These are phyloP conservation scores for Sciurus niger DNA, from an alignment of 2,113 vertebrate genomes.

Conservation along the genomic window DNA sequence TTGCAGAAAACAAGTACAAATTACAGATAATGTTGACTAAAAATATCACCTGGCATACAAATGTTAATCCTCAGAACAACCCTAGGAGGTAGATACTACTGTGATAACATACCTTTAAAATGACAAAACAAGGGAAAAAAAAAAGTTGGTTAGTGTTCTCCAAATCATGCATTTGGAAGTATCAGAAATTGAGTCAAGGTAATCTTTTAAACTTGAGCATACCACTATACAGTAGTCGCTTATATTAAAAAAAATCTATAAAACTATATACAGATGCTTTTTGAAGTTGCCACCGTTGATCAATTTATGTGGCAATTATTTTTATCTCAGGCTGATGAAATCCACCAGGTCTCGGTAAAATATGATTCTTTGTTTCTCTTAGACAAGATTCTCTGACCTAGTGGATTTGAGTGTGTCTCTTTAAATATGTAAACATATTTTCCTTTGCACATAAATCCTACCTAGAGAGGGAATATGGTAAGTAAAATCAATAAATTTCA, in stretches of 20 bases:
- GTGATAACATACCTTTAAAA: neutral
- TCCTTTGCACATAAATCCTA: neutral
- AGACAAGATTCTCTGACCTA: neutral
- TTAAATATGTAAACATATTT: neutral
- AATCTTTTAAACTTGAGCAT: neutral
- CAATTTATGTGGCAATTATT: neutral
- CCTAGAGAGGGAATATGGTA: neutral
- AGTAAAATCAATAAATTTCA: neutral
- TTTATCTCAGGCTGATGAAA: neutral
- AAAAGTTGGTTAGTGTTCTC: neutral
- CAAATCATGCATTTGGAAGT: neutral
- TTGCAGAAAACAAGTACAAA: neutral
- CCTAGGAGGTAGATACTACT: neutral
- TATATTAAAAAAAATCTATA: neutral
- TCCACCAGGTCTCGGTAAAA: neutral
- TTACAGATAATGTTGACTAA: neutral
- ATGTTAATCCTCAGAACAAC: neutral
- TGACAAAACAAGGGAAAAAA: neutral
- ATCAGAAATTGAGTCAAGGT: neutral
- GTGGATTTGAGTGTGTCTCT: neutral
- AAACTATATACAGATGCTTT: neutral
- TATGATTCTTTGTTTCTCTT: neutral
- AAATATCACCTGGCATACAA: neutral
- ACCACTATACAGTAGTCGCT: fast-evolving
- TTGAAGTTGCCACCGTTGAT: neutral